Evolutionary conservation across 2,888 invertebrate genomes (phyloP).

Genomic region (Abrostola triplasia): DNA sequence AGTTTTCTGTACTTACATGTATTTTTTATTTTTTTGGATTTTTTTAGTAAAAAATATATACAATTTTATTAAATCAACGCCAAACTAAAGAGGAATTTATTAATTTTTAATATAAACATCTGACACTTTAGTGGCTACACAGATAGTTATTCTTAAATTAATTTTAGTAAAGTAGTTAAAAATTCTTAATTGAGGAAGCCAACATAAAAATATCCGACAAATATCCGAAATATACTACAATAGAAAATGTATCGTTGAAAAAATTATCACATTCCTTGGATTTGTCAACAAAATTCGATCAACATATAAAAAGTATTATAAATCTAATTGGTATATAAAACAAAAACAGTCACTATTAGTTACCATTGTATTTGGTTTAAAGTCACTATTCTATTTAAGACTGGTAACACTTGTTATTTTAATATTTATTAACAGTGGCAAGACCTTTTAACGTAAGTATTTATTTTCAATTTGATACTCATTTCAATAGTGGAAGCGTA

Average conservation of each 20-base stretch:
- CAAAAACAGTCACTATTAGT: constrained; percentile 41
- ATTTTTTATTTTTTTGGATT: neutral
- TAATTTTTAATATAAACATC: too few species aligned
- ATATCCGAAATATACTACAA: neutral
- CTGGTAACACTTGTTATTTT: constrained; percentile 57
- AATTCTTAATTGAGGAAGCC: too few species aligned
- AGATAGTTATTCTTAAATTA: too few species aligned
- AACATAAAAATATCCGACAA: neutral
- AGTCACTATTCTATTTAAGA: constrained; percentile 63
- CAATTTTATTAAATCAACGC: too few species aligned
- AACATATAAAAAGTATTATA: constrained; percentile 49
- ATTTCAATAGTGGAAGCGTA: neutral
- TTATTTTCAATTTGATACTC: neutral
- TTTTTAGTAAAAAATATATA: too few species aligned
- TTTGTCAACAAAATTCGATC: constrained; percentile 30
- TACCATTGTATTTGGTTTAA: constrained; percentile 49
- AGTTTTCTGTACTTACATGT: neutral
- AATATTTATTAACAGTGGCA: constrained; percentile 35
- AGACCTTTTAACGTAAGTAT: constrained; percentile 19
- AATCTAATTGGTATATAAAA: constrained; percentile 35
- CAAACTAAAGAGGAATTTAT: too few species aligned
- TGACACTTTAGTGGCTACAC: too few species aligned
- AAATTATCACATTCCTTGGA: constrained; percentile 12
- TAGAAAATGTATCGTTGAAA: neutral
- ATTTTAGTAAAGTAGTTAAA: too few species aligned